Evolutionary conservation across 30 jellyfish, hydroid and myxozoan species (phyloP).

Genomic region (Chironex yamaguchii): DNA sequence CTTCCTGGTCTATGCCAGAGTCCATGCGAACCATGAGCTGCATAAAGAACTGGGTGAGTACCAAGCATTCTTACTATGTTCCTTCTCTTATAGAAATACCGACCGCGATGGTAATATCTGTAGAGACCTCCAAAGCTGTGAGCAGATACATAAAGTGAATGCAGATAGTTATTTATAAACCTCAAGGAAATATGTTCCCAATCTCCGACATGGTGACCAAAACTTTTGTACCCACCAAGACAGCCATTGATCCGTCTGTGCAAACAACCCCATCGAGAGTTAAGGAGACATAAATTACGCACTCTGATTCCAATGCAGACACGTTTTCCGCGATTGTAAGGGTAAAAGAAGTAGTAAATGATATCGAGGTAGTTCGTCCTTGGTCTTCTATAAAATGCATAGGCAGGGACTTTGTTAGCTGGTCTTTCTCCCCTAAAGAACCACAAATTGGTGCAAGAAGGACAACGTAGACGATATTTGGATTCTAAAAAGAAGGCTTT

Average conservation of each 20-base stretch:
- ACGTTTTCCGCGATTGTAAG: constrained; percentile 68
- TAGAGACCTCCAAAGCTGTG: constrained; percentile 73
- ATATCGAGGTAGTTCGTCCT: constrained; percentile 12
- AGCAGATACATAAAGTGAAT: constrained; percentile 49
- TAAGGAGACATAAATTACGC: not conserved
- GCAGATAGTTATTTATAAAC: constrained; percentile 22
- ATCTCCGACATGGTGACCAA: constrained; percentile 82
- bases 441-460: constrained; percentile 24
- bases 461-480: not conserved
- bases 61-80: not conserved
- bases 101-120: not conserved
- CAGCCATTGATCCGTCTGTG: constrained; percentile 1
- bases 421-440: constrained; percentile 55
- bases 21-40: not conserved
- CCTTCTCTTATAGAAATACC: constrained; percentile 34
- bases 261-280: not conserved
- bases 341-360: constrained; percentile 61
- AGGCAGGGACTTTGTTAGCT: constrained; percentile 1
- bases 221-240: constrained; percentile 5
- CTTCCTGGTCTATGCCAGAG: not conserved
- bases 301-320: constrained; percentile 57
- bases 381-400: constrained; percentile 25
- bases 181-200: constrained; percentile 79
- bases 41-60: not conserved
- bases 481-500: constrained; percentile 8